Conservation (phyloP, 2,113 vertebrate species). For the Cyanistes caeruleus region DNA sequence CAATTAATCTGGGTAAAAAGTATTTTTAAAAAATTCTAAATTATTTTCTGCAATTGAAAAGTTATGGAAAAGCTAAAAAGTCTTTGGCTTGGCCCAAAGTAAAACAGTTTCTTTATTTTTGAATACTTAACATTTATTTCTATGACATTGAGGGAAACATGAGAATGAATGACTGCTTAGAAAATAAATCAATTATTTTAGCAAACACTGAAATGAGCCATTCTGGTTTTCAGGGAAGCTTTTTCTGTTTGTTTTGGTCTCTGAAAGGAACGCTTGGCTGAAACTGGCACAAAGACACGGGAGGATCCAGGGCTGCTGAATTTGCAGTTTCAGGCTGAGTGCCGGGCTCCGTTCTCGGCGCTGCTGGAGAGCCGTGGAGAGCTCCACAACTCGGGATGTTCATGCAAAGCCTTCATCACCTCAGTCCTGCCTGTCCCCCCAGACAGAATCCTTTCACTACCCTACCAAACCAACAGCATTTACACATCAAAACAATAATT, state of each 20-base stretch:
- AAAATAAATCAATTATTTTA: neutral
- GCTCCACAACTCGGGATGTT: neutral
- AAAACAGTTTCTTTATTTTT: neutral
- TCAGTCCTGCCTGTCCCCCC: neutral
- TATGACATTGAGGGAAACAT: neutral
- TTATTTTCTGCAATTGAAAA: neutral
- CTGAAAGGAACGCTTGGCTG: neutral
- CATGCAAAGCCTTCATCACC: neutral
- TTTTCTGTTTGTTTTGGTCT: slow-evolving; percentile 47
- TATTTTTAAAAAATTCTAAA: neutral
- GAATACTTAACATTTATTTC: neutral
- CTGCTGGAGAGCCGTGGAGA: neutral
- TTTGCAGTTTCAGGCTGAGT: neutral
- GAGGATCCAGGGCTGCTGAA: neutral
- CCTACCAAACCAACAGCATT: slow-evolving; percentile 38
- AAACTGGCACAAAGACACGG: slow-evolving; percentile 28
- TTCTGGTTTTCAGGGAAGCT: slow-evolving; percentile 9
- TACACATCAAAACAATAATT: slow-evolving; percentile 69
- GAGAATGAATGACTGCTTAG: neutral
- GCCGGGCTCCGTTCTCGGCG: neutral
- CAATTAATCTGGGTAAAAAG: neutral
- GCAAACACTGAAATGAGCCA: neutral
- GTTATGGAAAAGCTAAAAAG: neutral
- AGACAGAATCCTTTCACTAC: slow-evolving; percentile 20
- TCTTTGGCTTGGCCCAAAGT: neutral